phyloP scores from a whole-genome alignment of 2,113 vertebrate genomes.

The Phainopepla nitens region DNA sequence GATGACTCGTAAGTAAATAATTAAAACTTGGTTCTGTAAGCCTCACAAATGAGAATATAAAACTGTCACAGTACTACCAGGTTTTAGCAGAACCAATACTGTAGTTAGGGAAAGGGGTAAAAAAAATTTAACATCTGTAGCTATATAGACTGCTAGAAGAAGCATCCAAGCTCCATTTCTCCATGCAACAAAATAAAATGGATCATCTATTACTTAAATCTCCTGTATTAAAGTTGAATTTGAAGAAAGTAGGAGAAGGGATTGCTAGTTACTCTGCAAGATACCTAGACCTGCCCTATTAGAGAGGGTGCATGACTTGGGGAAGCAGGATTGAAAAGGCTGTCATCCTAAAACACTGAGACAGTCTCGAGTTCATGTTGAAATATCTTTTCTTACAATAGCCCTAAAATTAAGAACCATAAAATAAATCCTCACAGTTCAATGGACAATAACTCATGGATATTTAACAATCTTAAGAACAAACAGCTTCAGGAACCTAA shows the following conservation, averaged over 20 bases:
- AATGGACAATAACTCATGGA: background rate
- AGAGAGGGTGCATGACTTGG: accelerated
- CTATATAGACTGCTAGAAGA: background rate
- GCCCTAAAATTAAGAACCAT: background rate
- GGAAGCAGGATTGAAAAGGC: background rate
- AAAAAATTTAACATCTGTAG: background rate
- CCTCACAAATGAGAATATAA: background rate
- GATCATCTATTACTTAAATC: background rate
- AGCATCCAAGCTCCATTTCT: background rate
- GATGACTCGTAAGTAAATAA: slow-evolving; percentile 7
- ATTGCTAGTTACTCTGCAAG: background rate
- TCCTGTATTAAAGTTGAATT: background rate
- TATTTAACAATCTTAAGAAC: background rate
- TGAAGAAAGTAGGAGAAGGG: background rate
- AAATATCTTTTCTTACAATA: background rate
- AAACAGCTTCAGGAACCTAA: slow-evolving; percentile 33
- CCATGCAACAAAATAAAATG: background rate
- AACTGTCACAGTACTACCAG: background rate
- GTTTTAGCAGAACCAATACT: background rate
- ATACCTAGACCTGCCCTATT: background rate
- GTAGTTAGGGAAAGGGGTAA: background rate
- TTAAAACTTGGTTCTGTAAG: background rate
- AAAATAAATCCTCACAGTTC: background rate
- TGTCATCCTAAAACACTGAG: background rate
- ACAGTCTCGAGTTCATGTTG: background rate